Conservation (phyloP, 2,113 vertebrate species). For the Mandrillus leucophaeus region DNA sequence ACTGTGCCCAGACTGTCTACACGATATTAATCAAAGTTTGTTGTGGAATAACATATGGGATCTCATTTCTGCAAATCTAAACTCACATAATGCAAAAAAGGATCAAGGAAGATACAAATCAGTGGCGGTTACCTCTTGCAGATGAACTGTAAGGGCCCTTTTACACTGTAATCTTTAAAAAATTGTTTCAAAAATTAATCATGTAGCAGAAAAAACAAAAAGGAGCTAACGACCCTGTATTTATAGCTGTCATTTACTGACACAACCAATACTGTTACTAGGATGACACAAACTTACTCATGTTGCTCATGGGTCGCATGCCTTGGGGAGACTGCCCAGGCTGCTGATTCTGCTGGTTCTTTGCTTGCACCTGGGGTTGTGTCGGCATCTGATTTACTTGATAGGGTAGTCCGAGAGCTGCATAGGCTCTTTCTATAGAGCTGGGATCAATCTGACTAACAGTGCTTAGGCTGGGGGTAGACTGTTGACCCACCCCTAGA, state of each 20-base stretch:
- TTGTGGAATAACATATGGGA: background rate
- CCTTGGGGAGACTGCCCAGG: conserved; percentile 90
- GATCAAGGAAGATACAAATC: background rate
- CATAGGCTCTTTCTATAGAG: conserved; percentile 97
- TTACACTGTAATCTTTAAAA: background rate
- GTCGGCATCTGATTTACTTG: conserved; percentile 95
- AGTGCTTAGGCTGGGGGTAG: conserved; percentile 90
- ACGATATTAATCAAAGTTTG: background rate
- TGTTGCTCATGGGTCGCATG: conserved; percentile 90
- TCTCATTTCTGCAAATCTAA: background rate
- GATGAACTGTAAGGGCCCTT: background rate
- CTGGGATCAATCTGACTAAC: conserved; percentile 98
- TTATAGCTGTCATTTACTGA: background rate
- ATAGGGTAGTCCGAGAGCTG: conserved; percentile 96
- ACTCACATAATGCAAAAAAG: background rate
- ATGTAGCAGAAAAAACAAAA: background rate
- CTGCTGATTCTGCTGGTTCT: conserved; percentile 87
- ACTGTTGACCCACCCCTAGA: conserved; percentile 91
- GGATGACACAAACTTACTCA: conserved; percentile 86
- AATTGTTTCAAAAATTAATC: background rate
- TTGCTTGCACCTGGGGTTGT: conserved; percentile 89
- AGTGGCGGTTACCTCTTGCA: background rate
- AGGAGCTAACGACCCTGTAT: background rate
- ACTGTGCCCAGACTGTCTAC: background rate
- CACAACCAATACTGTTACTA: background rate